Evolutionary conservation across 2,888 invertebrate genomes (phyloP).

Genomic region (Leptinotarsa juncta): DNA sequence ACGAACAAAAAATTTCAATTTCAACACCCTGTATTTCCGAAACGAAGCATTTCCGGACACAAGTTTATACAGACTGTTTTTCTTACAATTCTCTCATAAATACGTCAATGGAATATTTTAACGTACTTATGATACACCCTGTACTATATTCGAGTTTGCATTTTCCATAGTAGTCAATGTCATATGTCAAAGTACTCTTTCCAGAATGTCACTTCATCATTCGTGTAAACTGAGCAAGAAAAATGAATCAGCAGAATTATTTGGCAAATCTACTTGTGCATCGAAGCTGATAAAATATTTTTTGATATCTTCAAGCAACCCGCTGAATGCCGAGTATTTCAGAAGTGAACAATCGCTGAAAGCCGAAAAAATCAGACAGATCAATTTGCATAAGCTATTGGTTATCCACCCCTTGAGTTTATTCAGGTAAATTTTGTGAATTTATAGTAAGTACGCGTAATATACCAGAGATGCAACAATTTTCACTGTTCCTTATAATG

Average conservation of each 20-base stretch:
- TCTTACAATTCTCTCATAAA: too few species aligned
- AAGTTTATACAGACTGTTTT: too few species aligned
- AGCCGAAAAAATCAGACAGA: slow-evolving; percentile 43
- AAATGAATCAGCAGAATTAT: background rate
- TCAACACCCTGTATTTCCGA: too few species aligned
- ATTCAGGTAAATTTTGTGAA: slow-evolving; percentile 27
- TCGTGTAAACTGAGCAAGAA: background rate
- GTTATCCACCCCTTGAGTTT: slow-evolving; percentile 50
- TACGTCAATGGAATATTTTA: too few species aligned
- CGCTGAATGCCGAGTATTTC: slow-evolving; percentile 36
- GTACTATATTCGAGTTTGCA: background rate
- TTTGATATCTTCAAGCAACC: slow-evolving; percentile 21
- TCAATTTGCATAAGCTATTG: slow-evolving; percentile 19
- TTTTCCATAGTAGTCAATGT: background rate
- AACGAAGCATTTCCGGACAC: too few species aligned
- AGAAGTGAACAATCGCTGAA: slow-evolving; percentile 44
- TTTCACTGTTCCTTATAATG: background rate
- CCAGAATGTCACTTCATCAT: background rate
- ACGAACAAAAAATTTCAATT: too few species aligned
- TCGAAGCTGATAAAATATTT: background rate
- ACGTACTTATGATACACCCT: too few species aligned
- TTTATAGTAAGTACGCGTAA: too few species aligned
- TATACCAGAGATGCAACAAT: background rate
- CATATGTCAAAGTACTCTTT: background rate
- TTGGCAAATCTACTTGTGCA: background rate